A percentile compares a stretch with the other conserved stretches of the same genome.
Conservation (phyloP, 2,113 vertebrate species). For the Anguilla japonica region DNA sequence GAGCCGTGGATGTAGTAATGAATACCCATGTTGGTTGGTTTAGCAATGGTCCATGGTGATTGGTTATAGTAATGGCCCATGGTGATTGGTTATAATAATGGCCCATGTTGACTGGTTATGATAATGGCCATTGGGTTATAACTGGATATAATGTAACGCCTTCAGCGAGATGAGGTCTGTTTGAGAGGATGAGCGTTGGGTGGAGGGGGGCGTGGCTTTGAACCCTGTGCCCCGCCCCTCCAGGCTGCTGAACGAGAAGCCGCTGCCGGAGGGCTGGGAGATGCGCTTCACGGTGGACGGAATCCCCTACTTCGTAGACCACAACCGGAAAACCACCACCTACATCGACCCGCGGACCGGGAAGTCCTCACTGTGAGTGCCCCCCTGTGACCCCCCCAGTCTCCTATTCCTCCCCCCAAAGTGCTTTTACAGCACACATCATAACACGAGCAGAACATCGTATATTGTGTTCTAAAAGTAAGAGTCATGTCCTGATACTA, state of each 20-base stretch:
- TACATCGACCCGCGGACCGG: slow-evolving; percentile 97
- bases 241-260: slow-evolving; percentile 95
- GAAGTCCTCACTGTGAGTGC: slow-evolving; percentile 92
- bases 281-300: slow-evolving; percentile 98
- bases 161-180: not conserved
- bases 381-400: not conserved
- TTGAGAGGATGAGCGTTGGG: not conserved
- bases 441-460: not conserved
- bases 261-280: slow-evolving; percentile 97
- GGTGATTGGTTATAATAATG: too few species aligned
- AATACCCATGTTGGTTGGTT: too few species aligned
- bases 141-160: too few species aligned
- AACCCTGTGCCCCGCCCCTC: slow-evolving; percentile 25
- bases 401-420: too few species aligned
- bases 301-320: slow-evolving; percentile 97
- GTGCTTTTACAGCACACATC: not conserved
- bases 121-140: too few species aligned
- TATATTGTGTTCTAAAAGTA: not conserved
- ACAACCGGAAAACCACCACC: slow-evolving; percentile 92
- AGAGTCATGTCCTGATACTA: not conserved
- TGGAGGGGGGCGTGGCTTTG: not conserved
- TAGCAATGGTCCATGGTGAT: too few species aligned
- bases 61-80: too few species aligned
- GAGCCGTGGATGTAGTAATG: too few species aligned
- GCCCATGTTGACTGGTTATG: too few species aligned